Base-by-base conservation (phyloP, 2,113 vertebrate species). In the Sylvia atricapilla region DNA sequence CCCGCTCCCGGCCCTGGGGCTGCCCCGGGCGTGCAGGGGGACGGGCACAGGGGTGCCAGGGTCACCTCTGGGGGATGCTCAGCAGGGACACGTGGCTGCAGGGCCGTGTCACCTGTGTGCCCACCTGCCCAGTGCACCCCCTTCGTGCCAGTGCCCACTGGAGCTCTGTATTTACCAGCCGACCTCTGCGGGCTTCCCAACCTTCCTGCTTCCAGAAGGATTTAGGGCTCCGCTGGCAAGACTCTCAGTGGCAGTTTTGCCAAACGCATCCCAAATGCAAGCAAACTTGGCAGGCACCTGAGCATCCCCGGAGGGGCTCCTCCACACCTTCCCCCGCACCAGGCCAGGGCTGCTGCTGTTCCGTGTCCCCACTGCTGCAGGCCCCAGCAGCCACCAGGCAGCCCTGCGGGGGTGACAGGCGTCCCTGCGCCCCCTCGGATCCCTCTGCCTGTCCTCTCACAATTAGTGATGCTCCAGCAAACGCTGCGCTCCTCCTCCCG, bases 41-140 rank as follows among this genome's bases (percentile, higher is more conserved):
- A 66, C 1, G 14, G 67, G 59, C 50, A 43, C 41, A 6, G 28
- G 2, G 3, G 3, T 12, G 11, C 68, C 41, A 7, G 81, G 82
- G 7, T 11, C 47, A 21, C 39, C 63, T 15, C 59, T 24, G 72
- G 9, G 73, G 14, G 90, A 10, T 35, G 62, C 66, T 58, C 77
- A 7, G 50, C 18, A 4, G 46, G 39, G 43, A 43, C 1, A 10
- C 0, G 25, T 7, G 37, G 28, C 50, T 4, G 2, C 56, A 15
- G 47, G 59, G 60, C 7, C 27, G 0, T 1, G 19, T 3, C 11
- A 4, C 43, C 60, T 9, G 67, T 11, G 87, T 53, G 35, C 21
- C 15, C 7, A 0, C 56, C 80, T 68, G 59, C 78, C 67, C 53
- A 1, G 47, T 5, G 9, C 16, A 1, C 31, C 52, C 2, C 0